Percentiles rank a stretch among this genome's conserved stretches.
Evolutionary conservation across 1,140 invertebrate species (phyloP).

Genomic region (Philopotamus ludificatus): DNA sequence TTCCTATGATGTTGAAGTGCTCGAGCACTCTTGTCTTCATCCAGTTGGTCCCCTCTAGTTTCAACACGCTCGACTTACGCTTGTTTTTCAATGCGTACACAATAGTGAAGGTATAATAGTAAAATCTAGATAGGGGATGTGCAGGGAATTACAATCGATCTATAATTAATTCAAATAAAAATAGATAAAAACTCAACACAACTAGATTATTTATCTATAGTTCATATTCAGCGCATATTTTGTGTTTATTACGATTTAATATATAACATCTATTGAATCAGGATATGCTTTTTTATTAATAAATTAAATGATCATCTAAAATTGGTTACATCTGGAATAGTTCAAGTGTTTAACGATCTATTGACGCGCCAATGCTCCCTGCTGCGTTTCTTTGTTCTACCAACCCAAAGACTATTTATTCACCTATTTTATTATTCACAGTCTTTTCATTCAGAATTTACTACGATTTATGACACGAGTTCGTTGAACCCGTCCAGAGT

Average conservation of each 20-base stretch:
- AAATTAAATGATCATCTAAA: too few species aligned
- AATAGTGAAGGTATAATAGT: neutral
- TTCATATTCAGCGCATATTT: too few species aligned
- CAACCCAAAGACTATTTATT: constrained; percentile 16
- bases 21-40: too few species aligned
- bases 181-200: too few species aligned
- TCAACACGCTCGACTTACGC: neutral
- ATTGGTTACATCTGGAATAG: constrained; percentile 12
- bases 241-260: too few species aligned
- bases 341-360: constrained; percentile 16
- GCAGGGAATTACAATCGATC: too few species aligned
- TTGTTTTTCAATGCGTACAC: neutral
- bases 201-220: too few species aligned
- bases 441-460: constrained; percentile 13
- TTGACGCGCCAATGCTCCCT: neutral
- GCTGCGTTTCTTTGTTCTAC: constrained; percentile 21
- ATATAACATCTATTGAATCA: too few species aligned
- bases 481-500: neutral
- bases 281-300: too few species aligned
- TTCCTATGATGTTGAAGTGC: too few species aligned
- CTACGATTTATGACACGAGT: constrained; percentile 4
- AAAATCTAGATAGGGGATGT: too few species aligned
- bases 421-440: constrained; percentile 22
- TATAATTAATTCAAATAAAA: too few species aligned
- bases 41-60: neutral